Percentiles rank a stretch among this genome's conserved stretches.
phyloP scores from a whole-genome alignment of 2,113 vertebrate genomes.

The Lamprotornis superbus region DNA sequence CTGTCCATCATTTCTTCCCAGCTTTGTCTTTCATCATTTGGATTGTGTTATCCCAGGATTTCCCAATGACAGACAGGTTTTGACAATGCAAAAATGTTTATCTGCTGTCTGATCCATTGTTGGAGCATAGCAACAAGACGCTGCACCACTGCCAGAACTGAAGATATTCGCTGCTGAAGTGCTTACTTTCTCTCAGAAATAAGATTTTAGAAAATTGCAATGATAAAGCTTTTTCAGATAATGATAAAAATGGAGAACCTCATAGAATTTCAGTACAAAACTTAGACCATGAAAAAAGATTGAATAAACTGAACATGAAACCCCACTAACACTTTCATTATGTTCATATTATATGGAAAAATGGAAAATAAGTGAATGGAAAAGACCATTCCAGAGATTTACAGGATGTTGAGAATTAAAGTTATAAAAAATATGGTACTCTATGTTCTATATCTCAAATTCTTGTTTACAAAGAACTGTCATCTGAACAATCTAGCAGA shows the following conservation, averaged over 20 bases:
- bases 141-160: background rate
- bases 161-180: background rate
- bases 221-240: background rate
- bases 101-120: background rate
- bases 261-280: background rate
- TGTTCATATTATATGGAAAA: background rate
- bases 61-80: background rate
- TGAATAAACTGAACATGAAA: background rate
- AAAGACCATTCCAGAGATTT: background rate
- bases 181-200: background rate
- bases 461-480: background rate
- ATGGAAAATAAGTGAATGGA: background rate
- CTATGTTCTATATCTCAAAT: background rate
- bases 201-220: background rate
- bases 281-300: background rate
- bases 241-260: background rate
- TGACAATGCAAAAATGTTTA: background rate
- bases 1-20: background rate
- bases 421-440: background rate
- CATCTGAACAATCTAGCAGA: background rate
- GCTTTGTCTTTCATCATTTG: background rate
- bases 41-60: background rate
- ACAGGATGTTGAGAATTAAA: background rate
- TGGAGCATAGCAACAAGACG: background rate
- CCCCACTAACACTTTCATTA: background rate